Base-by-base conservation (phyloP, 2,888 invertebrate genomes). In the Protula sp. region DNA sequence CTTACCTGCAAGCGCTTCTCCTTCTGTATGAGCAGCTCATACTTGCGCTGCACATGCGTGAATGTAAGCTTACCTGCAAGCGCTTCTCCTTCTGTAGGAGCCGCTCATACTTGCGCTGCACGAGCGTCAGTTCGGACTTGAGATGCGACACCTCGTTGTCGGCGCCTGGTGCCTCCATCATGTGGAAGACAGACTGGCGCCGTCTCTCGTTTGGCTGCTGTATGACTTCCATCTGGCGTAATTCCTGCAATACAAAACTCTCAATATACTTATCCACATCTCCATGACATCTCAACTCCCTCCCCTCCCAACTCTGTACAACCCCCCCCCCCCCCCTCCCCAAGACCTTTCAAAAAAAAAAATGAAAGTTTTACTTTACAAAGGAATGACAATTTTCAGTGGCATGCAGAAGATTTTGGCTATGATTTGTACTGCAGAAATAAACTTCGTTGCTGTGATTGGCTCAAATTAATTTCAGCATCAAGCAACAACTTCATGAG, bases 31-130 rank as follows among this genome's bases (percentile, higher is more conserved):
- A 81, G 72, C 38, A 80, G 65, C 54, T 80, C 78, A 64, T 76
- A 77, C 57, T 79, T 80, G 26, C 76, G 69, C 59, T 78, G 78
- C 45, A 81, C 65, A 78, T 79, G 29, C 81, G 64, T n/a, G n/a
- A n/a, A n/a, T n/a, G n/a, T n/a, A n/a, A n/a, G 3, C 50, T 57
- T 68, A 79, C 80, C 73, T 80, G 78, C 67, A 81, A 71, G 31
- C 79, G 67, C 45, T 70, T 70, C 64, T 81, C 81, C 62, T 81
- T 81, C 58, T 74, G 71, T 52, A 72, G 73, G 9, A 81, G 72
- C 38, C 80, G 65, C 54, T 80, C 78, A 64, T 76, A 77, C 57
- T 79, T 80, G 26, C 76, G 69, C 59, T 78, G 78, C 45, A 81
- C 64, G 26, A 81, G 62, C 24, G 76, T 66, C 5, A 78, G 66